Evolutionary conservation across 2,797 vertebrate species (phyloP).

Genomic region (Thamnophis elegans): DNA sequence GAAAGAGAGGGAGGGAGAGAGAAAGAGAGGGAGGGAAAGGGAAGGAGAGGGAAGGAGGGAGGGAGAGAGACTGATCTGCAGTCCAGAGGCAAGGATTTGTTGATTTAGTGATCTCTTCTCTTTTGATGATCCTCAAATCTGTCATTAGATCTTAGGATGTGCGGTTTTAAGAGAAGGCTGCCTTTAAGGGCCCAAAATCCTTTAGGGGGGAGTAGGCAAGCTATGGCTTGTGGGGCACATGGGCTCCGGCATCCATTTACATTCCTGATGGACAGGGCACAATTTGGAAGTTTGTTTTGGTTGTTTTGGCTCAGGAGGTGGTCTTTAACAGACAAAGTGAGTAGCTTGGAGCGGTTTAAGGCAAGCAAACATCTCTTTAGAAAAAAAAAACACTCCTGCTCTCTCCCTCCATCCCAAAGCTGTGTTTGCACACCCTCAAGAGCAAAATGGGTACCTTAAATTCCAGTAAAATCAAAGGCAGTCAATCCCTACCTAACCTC

Average conservation of each 20-base stretch:
- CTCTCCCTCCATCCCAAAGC: neutral
- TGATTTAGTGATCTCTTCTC: neutral
- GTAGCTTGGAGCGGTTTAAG: neutral
- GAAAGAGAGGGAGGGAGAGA: too few species aligned
- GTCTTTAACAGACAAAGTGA: neutral
- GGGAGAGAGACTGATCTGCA: neutral
- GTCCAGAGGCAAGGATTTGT: neutral
- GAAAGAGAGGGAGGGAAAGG: too few species aligned
- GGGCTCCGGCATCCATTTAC: neutral
- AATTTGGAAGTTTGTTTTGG: neutral
- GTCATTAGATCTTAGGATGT: neutral
- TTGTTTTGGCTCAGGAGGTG: neutral
- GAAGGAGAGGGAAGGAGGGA: accelerated
- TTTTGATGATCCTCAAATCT: neutral
- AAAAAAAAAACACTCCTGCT: neutral
- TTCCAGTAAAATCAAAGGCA: neutral
- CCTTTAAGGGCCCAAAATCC: neutral
- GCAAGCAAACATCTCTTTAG: neutral
- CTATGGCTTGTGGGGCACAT: neutral
- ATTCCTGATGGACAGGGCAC: neutral
- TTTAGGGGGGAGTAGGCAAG: neutral
- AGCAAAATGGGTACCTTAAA: neutral
- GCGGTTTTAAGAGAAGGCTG: neutral
- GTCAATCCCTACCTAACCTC: neutral
- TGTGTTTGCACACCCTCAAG: neutral